Evolutionary conservation across 2,888 invertebrate species (phyloP).

Genomic region (Brachylomia viminalis): DNA sequence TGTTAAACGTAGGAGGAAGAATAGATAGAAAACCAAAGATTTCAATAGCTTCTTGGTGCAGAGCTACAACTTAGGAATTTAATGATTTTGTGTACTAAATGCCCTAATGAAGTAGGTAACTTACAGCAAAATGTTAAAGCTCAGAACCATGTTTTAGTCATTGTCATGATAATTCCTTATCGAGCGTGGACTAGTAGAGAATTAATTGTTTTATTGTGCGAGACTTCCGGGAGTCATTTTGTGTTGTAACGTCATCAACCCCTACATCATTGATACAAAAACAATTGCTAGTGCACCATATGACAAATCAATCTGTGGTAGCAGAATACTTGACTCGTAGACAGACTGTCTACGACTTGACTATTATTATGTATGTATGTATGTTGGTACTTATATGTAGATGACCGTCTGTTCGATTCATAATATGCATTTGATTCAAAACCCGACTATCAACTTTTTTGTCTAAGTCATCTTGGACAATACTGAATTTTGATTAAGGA

Average conservation of each 20-base stretch:
- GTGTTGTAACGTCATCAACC: not conserved
- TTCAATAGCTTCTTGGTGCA: not conserved
- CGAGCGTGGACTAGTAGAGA: not conserved
- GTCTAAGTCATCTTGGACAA: too few relatives aligned
- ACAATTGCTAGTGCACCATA: not conserved
- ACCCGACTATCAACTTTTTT: conserved; percentile 1
- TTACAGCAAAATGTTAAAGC: not conserved
- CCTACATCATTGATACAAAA: not conserved
- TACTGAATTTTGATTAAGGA: conserved; percentile 12
- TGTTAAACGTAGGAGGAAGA: conserved; percentile 1
- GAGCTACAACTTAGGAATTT: not conserved
- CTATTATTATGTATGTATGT: not conserved
- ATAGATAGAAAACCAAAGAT: not conserved
- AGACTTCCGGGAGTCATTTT: not conserved
- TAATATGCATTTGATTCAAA: conserved; percentile 2
- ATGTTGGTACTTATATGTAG: not conserved
- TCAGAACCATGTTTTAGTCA: not conserved
- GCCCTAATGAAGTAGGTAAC: not conserved
- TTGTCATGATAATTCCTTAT: not conserved
- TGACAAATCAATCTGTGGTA: not conserved
- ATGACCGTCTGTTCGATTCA: not conserved
- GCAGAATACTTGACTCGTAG: not conserved
- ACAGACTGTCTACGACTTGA: too few relatives aligned
- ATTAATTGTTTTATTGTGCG: not conserved
- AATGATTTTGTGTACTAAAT: too few relatives aligned